Conservation (phyloP, 2,797 vertebrate species). For the Cichlasoma orientale region DNA sequence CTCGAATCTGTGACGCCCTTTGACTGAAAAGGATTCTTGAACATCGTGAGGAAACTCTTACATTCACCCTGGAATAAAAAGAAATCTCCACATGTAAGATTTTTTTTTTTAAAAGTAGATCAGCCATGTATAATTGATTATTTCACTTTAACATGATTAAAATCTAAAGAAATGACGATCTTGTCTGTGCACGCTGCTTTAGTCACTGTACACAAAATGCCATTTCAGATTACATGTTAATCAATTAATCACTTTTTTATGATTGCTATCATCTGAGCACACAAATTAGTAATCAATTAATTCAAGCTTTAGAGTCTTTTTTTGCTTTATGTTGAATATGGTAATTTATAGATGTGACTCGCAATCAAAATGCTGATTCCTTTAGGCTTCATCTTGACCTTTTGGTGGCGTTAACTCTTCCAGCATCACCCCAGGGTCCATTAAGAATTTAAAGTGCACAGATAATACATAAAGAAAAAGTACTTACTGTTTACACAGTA, state of each 20-base stretch:
- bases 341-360: not conserved
- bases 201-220: not conserved
- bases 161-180: conserved; percentile 24
- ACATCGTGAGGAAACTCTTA: conserved; percentile 9
- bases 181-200: not conserved
- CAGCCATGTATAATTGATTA: conserved; percentile 11
- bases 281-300: conserved; percentile 6
- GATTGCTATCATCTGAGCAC: conserved; percentile 4
- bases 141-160: conserved; percentile 8
- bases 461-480: not conserved
- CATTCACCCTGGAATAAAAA: not conserved
- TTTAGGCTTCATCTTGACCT: conserved; percentile 11
- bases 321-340: conserved; percentile 5
- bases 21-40: conserved; percentile 35
- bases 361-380: not conserved
- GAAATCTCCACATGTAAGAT: not conserved
- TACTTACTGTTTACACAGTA: conserved; percentile 1
- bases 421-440: not conserved
- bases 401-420: not conserved
- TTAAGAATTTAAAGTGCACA: not conserved
- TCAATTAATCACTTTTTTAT: not conserved
- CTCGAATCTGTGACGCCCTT: conserved; percentile 41
- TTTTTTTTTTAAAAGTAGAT: conserved; percentile 10
- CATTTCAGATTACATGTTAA: conserved; percentile 16
- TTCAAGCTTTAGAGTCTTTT: not conserved